Evolutionary conservation across 2,113 vertebrate species (phyloP), one percentile per base, ranked within the genome.

Genomic region (Sisor rabdophorus): DNA sequence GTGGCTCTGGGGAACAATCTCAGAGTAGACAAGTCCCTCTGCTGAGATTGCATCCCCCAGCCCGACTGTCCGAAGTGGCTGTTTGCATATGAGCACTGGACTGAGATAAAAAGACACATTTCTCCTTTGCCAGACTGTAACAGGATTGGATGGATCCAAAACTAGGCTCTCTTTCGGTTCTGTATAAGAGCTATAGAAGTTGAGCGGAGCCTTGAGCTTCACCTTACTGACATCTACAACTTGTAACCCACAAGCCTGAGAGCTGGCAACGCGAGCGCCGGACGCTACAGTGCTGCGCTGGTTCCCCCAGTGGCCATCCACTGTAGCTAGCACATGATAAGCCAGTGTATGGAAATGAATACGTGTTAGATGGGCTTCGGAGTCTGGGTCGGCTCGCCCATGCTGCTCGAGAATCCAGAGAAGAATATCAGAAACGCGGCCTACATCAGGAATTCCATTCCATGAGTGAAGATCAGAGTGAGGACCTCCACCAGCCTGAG

Each of bases 341-440:
- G 93, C 94, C 85, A 99, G 89, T 0, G 97, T 98, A 90, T 99
- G 97, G 89, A 99, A 99, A 83, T 99, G 97, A 81, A 99, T 90
- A 10, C 97, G 93, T 0, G 94, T 98, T 15, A 99, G 93, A 54
- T 94, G 92, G 0, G 96, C 94, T 12, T 93, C 90, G 0, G 88
- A 89, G 1, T 76, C 83, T 0, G 80, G 80, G 0, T 89, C 81
- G 0, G 74, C 87, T 80, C 83, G 90, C 56, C 95, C 96, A 0
- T 95, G 92, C 77, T 91, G 88, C 84, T 94, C 92, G 79, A 99
- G 86, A 83, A 99, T 82, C 97, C 97, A 99, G 72, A 95, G 94
- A 64, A 99, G 92, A 80, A 99, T 97, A 91, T 99, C 97, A 0
- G 95, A 94, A 87, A 98, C 95, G 2, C 85, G 82, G 0, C 93